Conservation (phyloP, 2,113 vertebrate genomes). For the Macroglossus sobrinus region DNA sequence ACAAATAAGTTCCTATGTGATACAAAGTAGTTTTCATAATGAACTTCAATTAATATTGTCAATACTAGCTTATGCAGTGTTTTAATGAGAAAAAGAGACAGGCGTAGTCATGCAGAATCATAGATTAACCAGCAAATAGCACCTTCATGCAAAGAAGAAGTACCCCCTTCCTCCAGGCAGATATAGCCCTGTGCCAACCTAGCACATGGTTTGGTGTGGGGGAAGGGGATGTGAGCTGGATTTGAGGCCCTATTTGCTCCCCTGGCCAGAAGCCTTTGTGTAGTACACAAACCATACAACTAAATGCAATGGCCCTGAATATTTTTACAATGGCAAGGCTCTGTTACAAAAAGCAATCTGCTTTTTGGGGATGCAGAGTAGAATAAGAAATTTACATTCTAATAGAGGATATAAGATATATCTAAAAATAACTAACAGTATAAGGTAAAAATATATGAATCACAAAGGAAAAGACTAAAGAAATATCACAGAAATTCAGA, state of each 20-base stretch:
- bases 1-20: background rate
- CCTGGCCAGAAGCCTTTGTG: background rate
- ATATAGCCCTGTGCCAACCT: background rate
- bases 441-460: background rate
- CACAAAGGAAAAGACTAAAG: background rate
- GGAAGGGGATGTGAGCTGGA: background rate
- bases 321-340: background rate
- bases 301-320: background rate
- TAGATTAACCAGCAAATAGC: background rate
- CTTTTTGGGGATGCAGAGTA: background rate
- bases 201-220: background rate
- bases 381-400: background rate
- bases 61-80: background rate
- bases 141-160: background rate
- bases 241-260: background rate
- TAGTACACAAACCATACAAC: background rate
- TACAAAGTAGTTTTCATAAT: background rate
- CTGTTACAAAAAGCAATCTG: background rate
- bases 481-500: background rate
- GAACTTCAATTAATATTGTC: background rate
- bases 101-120: background rate
- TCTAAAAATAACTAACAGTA: background rate
- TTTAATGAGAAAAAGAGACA: background rate
- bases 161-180: background rate
- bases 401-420: background rate